Conservation (phyloP, 2,797 vertebrate genomes). For the Darevskia mixta region DNA sequence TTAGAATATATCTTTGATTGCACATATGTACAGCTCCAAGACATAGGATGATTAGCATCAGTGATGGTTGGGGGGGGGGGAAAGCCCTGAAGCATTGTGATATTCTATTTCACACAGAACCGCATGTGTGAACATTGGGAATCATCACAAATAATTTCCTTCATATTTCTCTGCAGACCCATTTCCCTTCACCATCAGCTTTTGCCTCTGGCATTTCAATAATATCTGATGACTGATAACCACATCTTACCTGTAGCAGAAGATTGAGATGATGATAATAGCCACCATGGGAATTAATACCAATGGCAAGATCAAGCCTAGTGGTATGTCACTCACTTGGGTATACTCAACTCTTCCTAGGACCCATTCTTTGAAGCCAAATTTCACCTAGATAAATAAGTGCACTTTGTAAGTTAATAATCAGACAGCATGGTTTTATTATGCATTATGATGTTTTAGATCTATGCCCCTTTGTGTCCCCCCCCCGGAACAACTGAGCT, state of each 20-base stretch:
- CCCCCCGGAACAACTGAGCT: too few relatives aligned
- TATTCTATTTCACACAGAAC: background rate
- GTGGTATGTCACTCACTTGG: conserved; percentile 83
- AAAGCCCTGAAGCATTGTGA: background rate
- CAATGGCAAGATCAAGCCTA: conserved; percentile 90
- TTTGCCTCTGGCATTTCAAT: conserved; percentile 42
- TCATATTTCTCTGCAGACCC: conserved; percentile 27
- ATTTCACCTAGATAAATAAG: conserved; percentile 86
- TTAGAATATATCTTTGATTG: background rate
- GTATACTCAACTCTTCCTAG: conserved; percentile 90
- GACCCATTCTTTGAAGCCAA: conserved; percentile 89
- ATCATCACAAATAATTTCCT: background rate
- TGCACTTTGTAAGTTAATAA: background rate
- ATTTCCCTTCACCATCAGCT: conserved; percentile 4
- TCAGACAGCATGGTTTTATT: background rate
- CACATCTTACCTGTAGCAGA: conserved; percentile 91
- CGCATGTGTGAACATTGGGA: background rate
- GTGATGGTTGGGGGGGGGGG: background rate
- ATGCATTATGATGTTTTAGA: background rate
- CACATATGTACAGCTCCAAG: background rate
- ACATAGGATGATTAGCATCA: background rate
- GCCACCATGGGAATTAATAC: conserved; percentile 92
- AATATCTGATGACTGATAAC: conserved; percentile 18
- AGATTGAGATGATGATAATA: conserved; percentile 88
- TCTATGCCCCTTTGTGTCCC: background rate